Base-by-base conservation (phyloP, 1,140 invertebrate species). In the Heliothis virescens region DNA sequence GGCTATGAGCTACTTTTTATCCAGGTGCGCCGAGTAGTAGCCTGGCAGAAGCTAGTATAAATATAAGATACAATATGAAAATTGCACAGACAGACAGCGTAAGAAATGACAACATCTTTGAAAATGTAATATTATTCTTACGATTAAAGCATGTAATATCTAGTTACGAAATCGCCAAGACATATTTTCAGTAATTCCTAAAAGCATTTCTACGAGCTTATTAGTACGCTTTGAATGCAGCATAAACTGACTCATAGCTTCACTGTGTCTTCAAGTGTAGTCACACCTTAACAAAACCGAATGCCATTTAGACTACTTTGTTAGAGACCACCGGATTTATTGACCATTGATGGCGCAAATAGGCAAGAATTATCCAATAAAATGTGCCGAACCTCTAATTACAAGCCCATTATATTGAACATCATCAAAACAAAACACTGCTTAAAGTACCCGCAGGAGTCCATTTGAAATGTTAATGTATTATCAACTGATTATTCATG, bases 291-390 rank as follows among this genome's bases (percentile, higher is more conserved):
- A 63, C 13, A 67, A 55, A 57, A 62, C 12, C 82, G 81, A 86
- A 81, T 88, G 85, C 74, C 86, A 88, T 91, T 91, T 85, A 86
- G 82, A 84, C 67, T 62, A 80, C 69, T 83, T 57, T 79, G 79
- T 83, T 72, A 79, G 59, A 83, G 65, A 34, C 81, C 82, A 65
- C 81, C 74, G 78, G 34, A 86, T 89, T 88, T 89, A 90, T 89
- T 85, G 79, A 83, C 78, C 59, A 80, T 80, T 67, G 75, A 81
- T 79, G 76, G 74, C 79, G 81, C 81, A 78, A 78, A 80, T 73
- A 73, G 47, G 62, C 65, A 82, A 83, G 84, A 85, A 72, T 78
- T 84, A 85, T 78, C 76, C 79, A 82, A 89, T 83, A 86, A 87
- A 85, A 84, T 74, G 55, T 74, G 82, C 60, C 59, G 72, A 78